Evolutionary conservation across 2,888 invertebrate species (phyloP).

Genomic region (Glaucopsyche alexis): DNA sequence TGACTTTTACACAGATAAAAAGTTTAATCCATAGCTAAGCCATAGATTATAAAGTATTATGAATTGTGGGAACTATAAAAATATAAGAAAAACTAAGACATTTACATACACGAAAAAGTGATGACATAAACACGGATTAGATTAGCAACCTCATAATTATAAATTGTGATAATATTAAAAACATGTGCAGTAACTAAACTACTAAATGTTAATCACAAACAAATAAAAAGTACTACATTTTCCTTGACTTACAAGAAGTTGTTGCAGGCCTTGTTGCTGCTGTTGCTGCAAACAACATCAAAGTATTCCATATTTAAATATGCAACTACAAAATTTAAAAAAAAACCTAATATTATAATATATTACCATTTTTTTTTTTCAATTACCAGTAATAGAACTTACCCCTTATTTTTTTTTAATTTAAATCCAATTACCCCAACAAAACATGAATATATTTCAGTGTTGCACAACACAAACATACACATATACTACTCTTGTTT

Average conservation of each 20-base stretch:
- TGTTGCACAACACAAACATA: conserved; percentile 2
- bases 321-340: conserved; percentile 1
- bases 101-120: no score
- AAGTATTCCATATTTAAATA: conserved; percentile 42
- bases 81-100: no score
- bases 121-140: no score
- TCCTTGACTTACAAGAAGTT: conserved; percentile 91
- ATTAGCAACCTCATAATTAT: neutral
- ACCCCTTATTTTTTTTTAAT: neutral
- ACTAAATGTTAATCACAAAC: conserved; percentile 48
- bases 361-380: neutral
- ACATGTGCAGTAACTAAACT: conserved; percentile 35
- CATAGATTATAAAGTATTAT: no score
- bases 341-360: neutral
- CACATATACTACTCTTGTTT: conserved; percentile 6
- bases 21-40: no score
- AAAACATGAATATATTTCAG: neutral
- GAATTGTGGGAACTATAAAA: no score
- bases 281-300: conserved; percentile 86
- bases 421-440: no score
- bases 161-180: conserved; percentile 4
- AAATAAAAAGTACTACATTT: conserved; percentile 55
- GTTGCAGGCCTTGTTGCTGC: conserved; percentile 95
- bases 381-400: neutral
- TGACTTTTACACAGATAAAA: no score